A percentile compares a stretch with the other conserved stretches of the same genome.
phyloP scores from a whole-genome alignment of 2,797 vertebrate genomes.

The Acanthornis magna region DNA sequence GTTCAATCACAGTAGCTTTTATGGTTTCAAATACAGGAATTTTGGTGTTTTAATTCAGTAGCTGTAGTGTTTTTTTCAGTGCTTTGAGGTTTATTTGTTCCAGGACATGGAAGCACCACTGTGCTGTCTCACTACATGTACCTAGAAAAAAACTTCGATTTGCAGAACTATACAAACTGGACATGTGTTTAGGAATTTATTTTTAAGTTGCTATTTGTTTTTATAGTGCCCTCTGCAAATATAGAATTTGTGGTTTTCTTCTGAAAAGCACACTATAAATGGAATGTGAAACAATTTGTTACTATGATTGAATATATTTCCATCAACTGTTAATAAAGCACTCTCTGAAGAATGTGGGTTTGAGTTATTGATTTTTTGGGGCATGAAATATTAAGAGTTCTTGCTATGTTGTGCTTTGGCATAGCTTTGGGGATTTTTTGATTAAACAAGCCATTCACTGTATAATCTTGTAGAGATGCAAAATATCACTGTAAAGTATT shows the following conservation, averaged over 20 bases:
- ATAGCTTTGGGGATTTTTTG: neutral
- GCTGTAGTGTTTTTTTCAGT: neutral
- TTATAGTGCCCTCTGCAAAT: neutral
- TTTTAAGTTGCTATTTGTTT: neutral
- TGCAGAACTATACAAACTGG: neutral
- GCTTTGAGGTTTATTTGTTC: neutral
- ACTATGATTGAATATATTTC: neutral
- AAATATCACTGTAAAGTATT: neutral
- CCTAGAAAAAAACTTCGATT: neutral
- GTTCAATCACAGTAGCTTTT: neutral
- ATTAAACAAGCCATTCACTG: neutral
- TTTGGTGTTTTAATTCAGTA: neutral
- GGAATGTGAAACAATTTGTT: neutral
- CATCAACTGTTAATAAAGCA: neutral
- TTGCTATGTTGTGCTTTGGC: neutral
- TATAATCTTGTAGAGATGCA: neutral
- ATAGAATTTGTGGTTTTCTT: neutral
- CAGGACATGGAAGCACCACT: neutral
- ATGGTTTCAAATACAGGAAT: neutral
- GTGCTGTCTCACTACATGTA: neutral
- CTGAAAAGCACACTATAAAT: neutral
- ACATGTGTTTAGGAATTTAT: neutral
- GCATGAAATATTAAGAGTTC: neutral
- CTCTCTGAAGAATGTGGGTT: constrained; percentile 12
- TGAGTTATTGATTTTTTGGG: neutral